Base-by-base conservation (phyloP, 2,888 invertebrate species). In the Aleiodes alternator region DNA sequence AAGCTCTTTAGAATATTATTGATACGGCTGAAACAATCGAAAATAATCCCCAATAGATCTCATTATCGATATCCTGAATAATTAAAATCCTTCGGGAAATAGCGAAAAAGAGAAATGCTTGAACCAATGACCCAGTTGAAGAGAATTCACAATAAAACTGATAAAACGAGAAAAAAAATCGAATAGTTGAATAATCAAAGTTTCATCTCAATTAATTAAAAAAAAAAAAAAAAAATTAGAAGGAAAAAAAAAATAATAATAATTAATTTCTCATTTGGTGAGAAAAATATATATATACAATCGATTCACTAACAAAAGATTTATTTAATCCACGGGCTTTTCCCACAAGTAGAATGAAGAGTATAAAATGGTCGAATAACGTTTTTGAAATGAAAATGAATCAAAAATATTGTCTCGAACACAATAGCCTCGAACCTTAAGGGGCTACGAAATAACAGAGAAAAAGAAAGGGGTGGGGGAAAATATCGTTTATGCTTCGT, bases 401-500 rank as follows among this genome's bases (percentile, higher is more conserved):
- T 82, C 83, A 81, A 84, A 86, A 86, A 85, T 85, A 87, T 86
- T 85, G 83, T 84, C 81, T 80, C 76, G 76, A 80, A 78, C 80
- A 83, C 81, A 85, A 85, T 83, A 82, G 80, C 80, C 66, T 79
- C 75, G 79, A 82, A 82, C 84, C 82, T 80, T 72, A 64, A 77
- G 53, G 23, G 59, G 69, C 34, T 57, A 66, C 51, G 43, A 50
- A 43, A 43, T 23, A 51, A 23, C 43, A 53, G 16, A 53, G 34
- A 34, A 34, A 34, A 4, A 6, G 31, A 34, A 6, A 6, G 31
- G 12, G 16, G 16, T 5, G 11, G 43, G 43, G 43, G 23, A 12
- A 23, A 66, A 31, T 51, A 68, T 29, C 51, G 48, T 48, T 64
- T 38, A 48, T 48, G 23, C 43, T 56, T 11, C n/a, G 64, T n/a